phyloP scores from a whole-genome alignment of 2,888 invertebrate species.

The Chouioia cunea region DNA sequence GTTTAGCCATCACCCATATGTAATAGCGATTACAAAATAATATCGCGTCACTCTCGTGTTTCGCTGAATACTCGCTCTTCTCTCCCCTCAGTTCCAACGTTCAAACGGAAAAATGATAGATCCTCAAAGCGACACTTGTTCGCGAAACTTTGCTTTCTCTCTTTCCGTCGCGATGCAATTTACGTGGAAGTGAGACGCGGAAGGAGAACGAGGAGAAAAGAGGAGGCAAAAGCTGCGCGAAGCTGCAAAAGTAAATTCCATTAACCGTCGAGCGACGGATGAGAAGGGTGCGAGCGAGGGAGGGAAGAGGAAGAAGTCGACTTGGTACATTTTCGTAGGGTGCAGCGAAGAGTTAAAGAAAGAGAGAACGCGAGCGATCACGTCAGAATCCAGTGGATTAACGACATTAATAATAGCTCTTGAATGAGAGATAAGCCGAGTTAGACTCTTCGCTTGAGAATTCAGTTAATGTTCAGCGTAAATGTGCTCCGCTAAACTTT shows the following conservation, averaged over 20 bases:
- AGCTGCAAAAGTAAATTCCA: slow-evolving; percentile 63
- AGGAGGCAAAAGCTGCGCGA: slow-evolving; percentile 44
- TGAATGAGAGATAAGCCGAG: slow-evolving; percentile 36
- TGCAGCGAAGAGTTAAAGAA: slow-evolving; percentile 22
- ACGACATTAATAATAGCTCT: slow-evolving; percentile 45
- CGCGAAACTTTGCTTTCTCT: slow-evolving; percentile 44
- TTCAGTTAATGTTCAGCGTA: too few relatives aligned
- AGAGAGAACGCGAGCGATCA: slow-evolving; percentile 41
- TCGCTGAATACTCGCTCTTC: too few relatives aligned
- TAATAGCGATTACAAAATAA: slow-evolving; percentile 30
- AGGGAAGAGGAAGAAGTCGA: slow-evolving; percentile 19
- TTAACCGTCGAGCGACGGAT: slow-evolving; percentile 50
- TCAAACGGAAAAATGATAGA: slow-evolving; percentile 2
- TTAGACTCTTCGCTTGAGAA: too few relatives aligned
- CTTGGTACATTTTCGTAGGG: slow-evolving; percentile 50
- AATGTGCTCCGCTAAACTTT: too few relatives aligned
- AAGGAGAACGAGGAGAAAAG: too few relatives aligned
- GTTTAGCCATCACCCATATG: too few relatives aligned
- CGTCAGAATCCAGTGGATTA: slow-evolving; percentile 49
- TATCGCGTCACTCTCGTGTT: slow-evolving; percentile 14
- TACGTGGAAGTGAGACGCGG: slow-evolving; percentile 39
- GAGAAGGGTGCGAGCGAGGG: neutral
- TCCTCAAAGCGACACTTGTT: slow-evolving; percentile 53
- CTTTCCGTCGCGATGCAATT: slow-evolving; percentile 52
- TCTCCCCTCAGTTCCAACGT: too few relatives aligned